Conservation (phyloP, 2,113 vertebrate genomes). For the Mesitornis unicolor region DNA sequence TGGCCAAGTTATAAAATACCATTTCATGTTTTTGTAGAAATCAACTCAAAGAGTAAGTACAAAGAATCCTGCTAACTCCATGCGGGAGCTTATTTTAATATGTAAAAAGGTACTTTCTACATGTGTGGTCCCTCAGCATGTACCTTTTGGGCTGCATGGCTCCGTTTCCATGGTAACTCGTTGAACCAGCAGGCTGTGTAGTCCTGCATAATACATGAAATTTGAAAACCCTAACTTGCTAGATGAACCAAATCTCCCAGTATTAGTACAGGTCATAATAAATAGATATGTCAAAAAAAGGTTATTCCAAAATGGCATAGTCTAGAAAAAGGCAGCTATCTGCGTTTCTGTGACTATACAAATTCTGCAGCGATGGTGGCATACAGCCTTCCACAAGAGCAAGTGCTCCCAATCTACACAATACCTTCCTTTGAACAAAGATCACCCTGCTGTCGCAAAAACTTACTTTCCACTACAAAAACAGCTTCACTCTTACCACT, state of each 20-base stretch:
- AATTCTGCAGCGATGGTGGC: background rate
- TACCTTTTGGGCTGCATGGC: conserved; percentile 6
- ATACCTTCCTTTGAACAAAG: background rate
- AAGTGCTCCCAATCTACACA: background rate
- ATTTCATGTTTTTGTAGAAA: background rate
- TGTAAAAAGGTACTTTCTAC: background rate
- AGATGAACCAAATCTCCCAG: background rate
- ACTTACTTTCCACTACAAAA: background rate
- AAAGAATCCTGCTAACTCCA: background rate
- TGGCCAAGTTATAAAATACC: background rate
- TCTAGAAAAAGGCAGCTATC: background rate
- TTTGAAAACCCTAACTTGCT: conserved; percentile 13
- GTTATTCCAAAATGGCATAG: background rate
- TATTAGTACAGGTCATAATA: background rate
- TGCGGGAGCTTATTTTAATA: background rate
- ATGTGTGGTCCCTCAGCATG: conserved; percentile 9
- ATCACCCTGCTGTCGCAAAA: background rate
- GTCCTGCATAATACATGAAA: conserved; percentile 23
- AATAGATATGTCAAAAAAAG: background rate
- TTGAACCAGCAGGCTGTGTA: background rate
- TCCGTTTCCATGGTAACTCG: background rate
- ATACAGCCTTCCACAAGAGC: background rate
- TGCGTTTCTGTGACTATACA: background rate
- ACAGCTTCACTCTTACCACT: background rate
- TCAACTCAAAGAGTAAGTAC: background rate